A percentile compares a stretch with the other conserved stretches of the same genome.
These are phyloP conservation scores for Smutsia temminckii DNA, from an alignment of 2,797 vertebrate species.

Conservation along the genomic window DNA sequence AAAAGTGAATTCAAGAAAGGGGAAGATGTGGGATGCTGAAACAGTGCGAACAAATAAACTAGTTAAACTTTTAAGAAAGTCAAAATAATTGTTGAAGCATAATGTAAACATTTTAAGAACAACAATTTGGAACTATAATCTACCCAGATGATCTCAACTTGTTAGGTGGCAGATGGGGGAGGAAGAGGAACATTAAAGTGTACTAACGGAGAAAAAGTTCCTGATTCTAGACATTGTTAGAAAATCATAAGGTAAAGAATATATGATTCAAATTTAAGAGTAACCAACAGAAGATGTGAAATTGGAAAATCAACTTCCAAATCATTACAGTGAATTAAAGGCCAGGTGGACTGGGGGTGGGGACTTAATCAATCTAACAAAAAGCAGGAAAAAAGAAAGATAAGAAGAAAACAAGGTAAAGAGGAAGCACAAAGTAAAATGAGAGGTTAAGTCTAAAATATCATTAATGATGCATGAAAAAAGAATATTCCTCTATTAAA, in stretches of 20 bases:
- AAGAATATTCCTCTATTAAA: constrained; percentile 9
- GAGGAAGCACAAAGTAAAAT: constrained; percentile 38
- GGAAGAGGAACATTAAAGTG: background rate
- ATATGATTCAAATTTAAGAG: background rate
- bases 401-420: constrained; percentile 1
- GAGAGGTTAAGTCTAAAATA: background rate
- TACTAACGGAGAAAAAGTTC: background rate
- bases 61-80: background rate
- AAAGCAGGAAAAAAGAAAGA: background rate
- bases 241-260: background rate
- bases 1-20: constrained; percentile 5
- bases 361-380: background rate
- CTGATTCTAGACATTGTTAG: background rate
- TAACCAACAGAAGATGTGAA: background rate
- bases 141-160: constrained; percentile 37
- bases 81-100: background rate
- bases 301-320: background rate
- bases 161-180: background rate
- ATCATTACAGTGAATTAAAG: background rate
- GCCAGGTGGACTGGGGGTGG: background rate
- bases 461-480: background rate
- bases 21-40: background rate
- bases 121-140: constrained; percentile 16
- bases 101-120: constrained; percentile 50
- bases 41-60: background rate